Base-by-base conservation (phyloP, 2,888 invertebrate genomes). In the Cepaea hortensis region DNA sequence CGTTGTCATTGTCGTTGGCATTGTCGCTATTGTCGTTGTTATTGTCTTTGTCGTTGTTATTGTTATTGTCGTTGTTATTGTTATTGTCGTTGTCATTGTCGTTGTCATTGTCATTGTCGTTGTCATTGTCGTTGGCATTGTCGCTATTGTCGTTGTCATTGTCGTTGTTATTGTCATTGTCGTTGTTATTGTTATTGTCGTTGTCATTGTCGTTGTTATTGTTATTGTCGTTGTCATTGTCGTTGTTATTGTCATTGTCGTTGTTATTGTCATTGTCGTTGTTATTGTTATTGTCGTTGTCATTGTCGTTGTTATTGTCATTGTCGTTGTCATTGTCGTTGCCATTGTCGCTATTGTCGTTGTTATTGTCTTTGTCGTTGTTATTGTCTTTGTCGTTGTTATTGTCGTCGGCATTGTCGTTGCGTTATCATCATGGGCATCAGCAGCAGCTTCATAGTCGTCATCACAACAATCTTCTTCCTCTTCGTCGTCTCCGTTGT, bases 21-120 rank as follows among this genome's bases (percentile, higher is more conserved):
- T n/a, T n/a, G n/a, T n/a, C n/a, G n/a, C n/a, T n/a, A 11, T 50
- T 50, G 46, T 50, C 46, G 2, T 79, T 50, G 46, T 79, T 3
- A 46, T 46, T 79, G 46, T 79, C 46, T 3, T 48, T 79, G 55
- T 79, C 11, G 11, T 79, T 79, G 20, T 79, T 79, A 79, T 79
- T 48, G 35, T 35, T 1, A 1, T 68, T 13, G 20, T 1, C 18
- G 68, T 68, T 6, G 18, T 68, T 1, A 20, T 50, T 50, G 46
- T 50, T 3, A 48, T 79, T 50, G 46, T 79, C 46, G 3, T 46
- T 79, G 46, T 79, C 46, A 79, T 48, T 79, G 55, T 79, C 11
- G 11, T 79, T 79, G 20, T 79, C 3, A 79, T 79, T 48, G 35
- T 35, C 35, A 1, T 68, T 13, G 20, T 1, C 18, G 68, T 68